phyloP scores from a whole-genome alignment of 2,113 vertebrate genomes.

The Cynopterus brachyotis region DNA sequence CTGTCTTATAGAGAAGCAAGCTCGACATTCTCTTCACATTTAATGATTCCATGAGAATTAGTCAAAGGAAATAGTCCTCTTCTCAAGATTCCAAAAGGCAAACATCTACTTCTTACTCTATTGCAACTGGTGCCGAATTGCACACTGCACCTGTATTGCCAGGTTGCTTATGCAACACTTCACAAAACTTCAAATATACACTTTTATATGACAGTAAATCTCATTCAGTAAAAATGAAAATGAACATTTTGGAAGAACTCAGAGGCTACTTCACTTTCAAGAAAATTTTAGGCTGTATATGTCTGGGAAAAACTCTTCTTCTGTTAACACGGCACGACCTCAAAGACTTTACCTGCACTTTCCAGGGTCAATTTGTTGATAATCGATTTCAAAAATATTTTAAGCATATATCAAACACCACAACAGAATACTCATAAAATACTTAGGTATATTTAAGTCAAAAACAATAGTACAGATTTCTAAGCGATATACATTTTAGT shows the following conservation, averaged over 20 bases:
- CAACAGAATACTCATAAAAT: constrained; percentile 16
- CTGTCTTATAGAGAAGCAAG: constrained; percentile 13
- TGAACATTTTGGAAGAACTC: not conserved
- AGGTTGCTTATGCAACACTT: not conserved
- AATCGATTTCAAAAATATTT: constrained; percentile 5
- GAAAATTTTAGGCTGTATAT: not conserved
- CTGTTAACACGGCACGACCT: not conserved
- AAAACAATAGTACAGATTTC: not conserved
- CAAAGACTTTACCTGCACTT: not conserved
- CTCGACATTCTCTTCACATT: constrained; percentile 1
- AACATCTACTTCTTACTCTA: not conserved
- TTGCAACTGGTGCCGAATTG: not conserved
- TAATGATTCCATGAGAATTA: constrained; percentile 33
- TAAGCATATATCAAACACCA: not conserved
- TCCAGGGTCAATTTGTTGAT: not conserved
- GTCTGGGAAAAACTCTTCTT: not conserved
- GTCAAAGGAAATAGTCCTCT: not conserved
- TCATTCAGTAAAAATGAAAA: constrained; percentile 12
- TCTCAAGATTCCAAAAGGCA: constrained; percentile 45
- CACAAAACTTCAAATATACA: not conserved
- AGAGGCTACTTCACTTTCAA: constrained; percentile 5
- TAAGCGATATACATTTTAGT: not conserved
- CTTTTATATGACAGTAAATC: not conserved
- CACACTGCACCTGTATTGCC: not conserved
- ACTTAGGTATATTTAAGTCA: not conserved